These are phyloP conservation scores for Corydoras maculifer DNA, from an alignment of 2,113 vertebrate species.

Conservation along the genomic window DNA sequence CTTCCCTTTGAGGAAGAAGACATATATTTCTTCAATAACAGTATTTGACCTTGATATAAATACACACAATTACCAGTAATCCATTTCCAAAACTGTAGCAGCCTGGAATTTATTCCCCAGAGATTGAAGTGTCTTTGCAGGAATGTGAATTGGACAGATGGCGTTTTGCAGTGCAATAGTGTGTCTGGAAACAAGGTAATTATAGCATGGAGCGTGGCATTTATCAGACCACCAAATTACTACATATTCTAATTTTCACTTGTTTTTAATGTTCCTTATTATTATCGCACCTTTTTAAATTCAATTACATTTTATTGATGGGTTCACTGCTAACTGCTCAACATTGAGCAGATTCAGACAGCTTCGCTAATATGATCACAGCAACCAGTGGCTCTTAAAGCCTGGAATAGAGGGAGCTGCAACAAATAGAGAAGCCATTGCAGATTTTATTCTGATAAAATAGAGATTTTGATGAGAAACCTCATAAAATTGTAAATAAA, in stretches of 20 bases:
- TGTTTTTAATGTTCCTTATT: conserved; percentile 5
- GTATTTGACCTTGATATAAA: conserved; percentile 33
- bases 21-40: conserved; percentile 31
- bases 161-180: conserved; percentile 35
- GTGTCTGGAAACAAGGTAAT: conserved; percentile 30
- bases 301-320: not conserved
- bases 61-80: conserved; percentile 18
- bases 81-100: conserved; percentile 34
- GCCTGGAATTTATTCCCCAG: conserved; percentile 33
- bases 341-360: conserved; percentile 1
- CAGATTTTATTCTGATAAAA: no score
- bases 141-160: conserved; percentile 45
- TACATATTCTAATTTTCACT: conserved; percentile 31
- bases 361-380: not conserved
- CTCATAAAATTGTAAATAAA: no score
- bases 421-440: no score
- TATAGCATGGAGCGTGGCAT: conserved; percentile 36
- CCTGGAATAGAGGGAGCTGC: not conserved
- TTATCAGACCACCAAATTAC: conserved; percentile 20
- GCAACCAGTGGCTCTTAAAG: not conserved
- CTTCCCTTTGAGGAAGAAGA: conserved; percentile 18
- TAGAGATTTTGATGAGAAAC: no score
- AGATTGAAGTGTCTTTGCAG: conserved; percentile 34
- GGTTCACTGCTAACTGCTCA: conserved; percentile 11
- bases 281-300: conserved; percentile 16